These are phyloP conservation scores for Machimus rusticus DNA, from an alignment of 2,888 invertebrate species.

Conservation along the genomic window DNA sequence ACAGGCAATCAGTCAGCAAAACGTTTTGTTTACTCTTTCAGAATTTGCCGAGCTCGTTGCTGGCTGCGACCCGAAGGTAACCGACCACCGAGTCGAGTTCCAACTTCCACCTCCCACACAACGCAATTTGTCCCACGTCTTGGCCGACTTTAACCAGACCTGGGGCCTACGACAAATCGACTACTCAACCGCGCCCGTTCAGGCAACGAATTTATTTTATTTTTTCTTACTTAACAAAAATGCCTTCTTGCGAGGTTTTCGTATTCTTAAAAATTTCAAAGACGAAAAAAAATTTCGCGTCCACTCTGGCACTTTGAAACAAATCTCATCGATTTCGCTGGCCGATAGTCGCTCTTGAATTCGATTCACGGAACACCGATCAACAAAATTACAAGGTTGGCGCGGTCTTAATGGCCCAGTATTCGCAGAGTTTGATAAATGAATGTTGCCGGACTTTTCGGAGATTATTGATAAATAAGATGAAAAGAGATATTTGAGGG, in stretches of 20 bases:
- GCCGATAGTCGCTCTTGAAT: neutral
- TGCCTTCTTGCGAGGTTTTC: neutral
- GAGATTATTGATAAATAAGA: neutral
- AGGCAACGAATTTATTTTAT: neutral
- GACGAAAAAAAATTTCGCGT: neutral
- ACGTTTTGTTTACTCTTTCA: neutral
- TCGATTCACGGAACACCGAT: neutral
- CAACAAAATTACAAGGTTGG: neutral
- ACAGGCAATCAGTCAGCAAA: neutral
- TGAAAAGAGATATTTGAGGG: neutral
- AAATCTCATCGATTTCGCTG: neutral
- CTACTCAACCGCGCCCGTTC: neutral
- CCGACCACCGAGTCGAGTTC: neutral
- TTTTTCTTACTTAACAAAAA: neutral
- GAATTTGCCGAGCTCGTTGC: neutral
- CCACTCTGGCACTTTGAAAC: neutral
- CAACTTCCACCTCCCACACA: neutral
- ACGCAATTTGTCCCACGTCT: slow-evolving; percentile 14
- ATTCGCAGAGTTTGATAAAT: neutral
- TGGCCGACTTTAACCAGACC: neutral
- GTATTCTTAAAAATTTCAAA: neutral
- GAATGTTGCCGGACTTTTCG: neutral
- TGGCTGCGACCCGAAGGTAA: neutral
- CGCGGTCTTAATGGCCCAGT: neutral
- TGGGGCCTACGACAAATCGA: neutral